Base-by-base conservation (phyloP, 2,888 invertebrate species). In the Metopia argyrocephala region DNA sequence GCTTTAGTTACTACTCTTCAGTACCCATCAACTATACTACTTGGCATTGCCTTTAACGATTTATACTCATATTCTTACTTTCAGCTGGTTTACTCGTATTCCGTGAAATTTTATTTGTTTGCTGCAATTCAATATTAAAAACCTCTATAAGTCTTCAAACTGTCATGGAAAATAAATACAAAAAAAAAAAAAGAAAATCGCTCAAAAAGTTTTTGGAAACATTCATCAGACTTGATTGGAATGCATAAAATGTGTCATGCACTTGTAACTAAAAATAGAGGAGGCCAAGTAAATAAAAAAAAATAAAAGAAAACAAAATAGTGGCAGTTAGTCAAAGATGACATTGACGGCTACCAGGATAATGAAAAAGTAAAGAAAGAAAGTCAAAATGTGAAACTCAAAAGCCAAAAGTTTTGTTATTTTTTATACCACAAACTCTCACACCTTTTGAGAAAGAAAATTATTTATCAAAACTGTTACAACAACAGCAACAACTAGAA, bases 191-290 rank as follows among this genome's bases (percentile, higher is more conserved):
- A 54, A 71, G 66, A 64, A 45, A 28, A 21, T 54, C 27, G 45
- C 56, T 59, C 61, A 69, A 76, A 31, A 76, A 76, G 76, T 76
- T 69, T 76, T 61, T 45, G 23, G 23, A 74, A 81, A 78, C 74
- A 81, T 81, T 66, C 78, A 70, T 78, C 78, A 74, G 78, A 81
- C 81, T 81, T 70, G 81, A 70, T 54, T 56, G 74, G 81, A 81
- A 81, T 81, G 66, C 78, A 78, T 78, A 81, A 81, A 78, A 78
- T 78, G 50, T 74, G 69, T 78, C 74, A 75, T 66, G 74, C 81
- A 78, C 74, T 75, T 71, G 59, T 61, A 46, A 46, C 57, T 46
- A 12, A 31, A 65, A 61, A 15, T 31, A 21, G 21, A 66, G 48
- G 15, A 62, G 76, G 54, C 57, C 66, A 54, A 23, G 9, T 5